phyloP scores from a whole-genome alignment of 2,888 invertebrate species.

The Endotricha flammealis region DNA sequence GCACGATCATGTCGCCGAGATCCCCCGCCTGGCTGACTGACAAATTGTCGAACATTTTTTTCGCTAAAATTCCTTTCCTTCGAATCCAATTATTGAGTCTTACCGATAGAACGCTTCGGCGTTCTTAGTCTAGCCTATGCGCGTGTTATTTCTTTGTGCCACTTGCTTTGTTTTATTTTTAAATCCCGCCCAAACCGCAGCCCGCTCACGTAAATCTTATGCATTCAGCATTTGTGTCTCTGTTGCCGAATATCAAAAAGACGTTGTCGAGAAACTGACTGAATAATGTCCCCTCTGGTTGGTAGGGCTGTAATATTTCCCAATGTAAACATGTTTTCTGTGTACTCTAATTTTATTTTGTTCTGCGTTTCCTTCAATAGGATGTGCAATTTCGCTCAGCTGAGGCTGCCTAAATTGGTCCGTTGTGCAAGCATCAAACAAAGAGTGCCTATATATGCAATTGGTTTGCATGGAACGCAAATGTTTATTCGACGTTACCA shows the following conservation, averaged over 20 bases:
- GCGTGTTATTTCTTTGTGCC: constrained; percentile 42
- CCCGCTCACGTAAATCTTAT: constrained; percentile 31
- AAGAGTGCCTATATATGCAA: constrained; percentile 38
- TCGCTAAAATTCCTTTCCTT: constrained; percentile 59
- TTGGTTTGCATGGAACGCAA: constrained; percentile 30
- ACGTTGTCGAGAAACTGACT: constrained; percentile 27
- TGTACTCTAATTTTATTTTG: constrained; percentile 53
- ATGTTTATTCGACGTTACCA: neutral
- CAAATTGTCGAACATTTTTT: constrained; percentile 68
- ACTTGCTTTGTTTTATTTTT: constrained; percentile 34
- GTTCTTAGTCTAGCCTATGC: constrained; percentile 35
- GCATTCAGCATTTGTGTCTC: constrained; percentile 34
- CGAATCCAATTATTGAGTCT: constrained; percentile 64
- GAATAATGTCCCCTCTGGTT: constrained; percentile 37
- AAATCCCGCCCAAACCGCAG: constrained; percentile 24
- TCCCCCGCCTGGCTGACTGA: constrained; percentile 59
- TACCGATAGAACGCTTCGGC: constrained; percentile 43
- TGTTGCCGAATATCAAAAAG: constrained; percentile 40
- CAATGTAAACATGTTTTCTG: constrained; percentile 53
- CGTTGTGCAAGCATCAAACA: constrained; percentile 52
- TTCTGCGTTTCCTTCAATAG: constrained; percentile 47
- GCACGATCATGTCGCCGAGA: constrained; percentile 60
- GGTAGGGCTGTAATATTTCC: constrained; percentile 43
- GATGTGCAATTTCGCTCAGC: constrained; percentile 56
- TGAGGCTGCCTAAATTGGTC: constrained; percentile 51